Conservation (phyloP, 2,888 invertebrate genomes). For the Apantesis nais region DNA sequence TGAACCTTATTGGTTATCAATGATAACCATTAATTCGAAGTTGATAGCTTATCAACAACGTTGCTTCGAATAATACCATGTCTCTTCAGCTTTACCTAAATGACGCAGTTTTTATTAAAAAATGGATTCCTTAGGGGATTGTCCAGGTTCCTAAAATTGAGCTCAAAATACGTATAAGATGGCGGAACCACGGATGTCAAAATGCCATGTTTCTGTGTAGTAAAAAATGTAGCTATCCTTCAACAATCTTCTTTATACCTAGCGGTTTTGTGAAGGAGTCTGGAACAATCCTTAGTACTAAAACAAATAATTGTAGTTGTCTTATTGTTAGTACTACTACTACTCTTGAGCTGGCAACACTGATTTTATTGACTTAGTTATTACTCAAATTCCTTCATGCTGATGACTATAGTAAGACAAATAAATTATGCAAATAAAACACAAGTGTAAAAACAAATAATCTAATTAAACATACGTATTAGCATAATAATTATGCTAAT, state of each 20-base stretch:
- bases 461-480: slow-evolving; percentile 34
- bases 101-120: not conserved
- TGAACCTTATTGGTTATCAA: not conserved
- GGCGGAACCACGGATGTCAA: not conserved
- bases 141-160: not conserved
- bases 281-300: not conserved
- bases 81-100: not conserved
- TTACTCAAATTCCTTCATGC: slow-evolving; percentile 12
- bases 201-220: not conserved
- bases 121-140: not conserved
- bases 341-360: not conserved
- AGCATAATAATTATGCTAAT: slow-evolving; percentile 27
- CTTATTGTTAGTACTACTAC: not conserved
- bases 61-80: not conserved
- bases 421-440: slow-evolving; percentile 29
- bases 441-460: slow-evolving; percentile 33
- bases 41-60: not conserved
- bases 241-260: not conserved
- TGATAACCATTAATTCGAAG: not conserved
- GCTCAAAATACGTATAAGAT: not conserved
- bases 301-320: too few relatives aligned
- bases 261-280: not conserved
- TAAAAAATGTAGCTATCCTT: not conserved
- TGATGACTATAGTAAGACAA: slow-evolving; percentile 17
- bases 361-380: slow-evolving; percentile 5